Percentiles rank a stretch among this genome's conserved stretches.
These are phyloP conservation scores for Melopsittacus undulatus DNA, from an alignment of 2,797 vertebrate genomes.

Conservation along the genomic window DNA sequence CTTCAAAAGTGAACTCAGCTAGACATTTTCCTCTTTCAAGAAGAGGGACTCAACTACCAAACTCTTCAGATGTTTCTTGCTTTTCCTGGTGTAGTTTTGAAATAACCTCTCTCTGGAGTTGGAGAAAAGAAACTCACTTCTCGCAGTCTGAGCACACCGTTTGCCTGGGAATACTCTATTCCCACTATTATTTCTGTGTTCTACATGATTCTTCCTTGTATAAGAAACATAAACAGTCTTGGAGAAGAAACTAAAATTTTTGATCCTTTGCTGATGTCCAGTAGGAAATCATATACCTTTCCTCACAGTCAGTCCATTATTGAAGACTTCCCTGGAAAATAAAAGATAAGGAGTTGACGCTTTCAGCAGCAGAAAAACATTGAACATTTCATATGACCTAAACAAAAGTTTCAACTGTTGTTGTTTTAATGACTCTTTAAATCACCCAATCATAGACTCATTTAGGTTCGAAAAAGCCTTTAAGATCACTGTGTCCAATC, in stretches of 20 bases:
- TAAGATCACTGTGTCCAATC: not conserved
- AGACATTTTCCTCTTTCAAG: not conserved
- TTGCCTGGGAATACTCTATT: not conserved
- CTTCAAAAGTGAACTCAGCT: not conserved
- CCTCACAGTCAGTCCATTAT: not conserved
- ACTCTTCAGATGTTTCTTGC: not conserved
- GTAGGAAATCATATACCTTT: not conserved
- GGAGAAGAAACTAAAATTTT: not conserved
- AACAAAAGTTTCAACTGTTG: not conserved
- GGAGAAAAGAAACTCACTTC: not conserved
- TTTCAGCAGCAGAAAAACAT: not conserved
- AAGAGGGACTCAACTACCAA: not conserved
- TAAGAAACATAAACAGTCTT: not conserved
- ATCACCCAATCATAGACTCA: not conserved
- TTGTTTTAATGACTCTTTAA: not conserved
- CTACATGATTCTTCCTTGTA: not conserved
- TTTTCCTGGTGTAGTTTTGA: not conserved
- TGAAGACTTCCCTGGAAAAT: not conserved
- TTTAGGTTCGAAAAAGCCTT: not conserved
- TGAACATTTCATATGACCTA: not conserved
- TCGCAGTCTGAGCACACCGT: accelerated
- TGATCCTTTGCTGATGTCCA: not conserved
- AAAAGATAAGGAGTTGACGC: not conserved
- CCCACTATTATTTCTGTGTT: not conserved
- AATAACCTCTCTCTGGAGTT: not conserved